phyloP scores from a whole-genome alignment of 2,888 invertebrate genomes.

The Zele albiditarsus region DNA sequence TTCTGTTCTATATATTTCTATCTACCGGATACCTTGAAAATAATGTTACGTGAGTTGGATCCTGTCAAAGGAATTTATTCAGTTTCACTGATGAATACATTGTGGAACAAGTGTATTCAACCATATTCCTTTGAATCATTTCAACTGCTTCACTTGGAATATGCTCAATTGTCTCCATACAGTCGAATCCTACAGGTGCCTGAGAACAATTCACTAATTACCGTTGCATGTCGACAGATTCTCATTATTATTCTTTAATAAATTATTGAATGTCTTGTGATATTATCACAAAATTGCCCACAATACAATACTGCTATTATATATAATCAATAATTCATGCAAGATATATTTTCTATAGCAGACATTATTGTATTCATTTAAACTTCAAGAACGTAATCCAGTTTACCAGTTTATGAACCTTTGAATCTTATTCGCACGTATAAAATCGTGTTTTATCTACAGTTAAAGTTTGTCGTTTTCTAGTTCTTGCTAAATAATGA shows the following conservation, averaged over 20 bases:
- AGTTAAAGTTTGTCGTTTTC: neutral
- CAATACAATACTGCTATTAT: neutral
- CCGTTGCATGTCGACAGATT: neutral
- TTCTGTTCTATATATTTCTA: too few species aligned
- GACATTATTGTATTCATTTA: neutral
- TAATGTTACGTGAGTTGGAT: too few species aligned
- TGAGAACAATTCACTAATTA: neutral
- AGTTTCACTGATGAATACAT: neutral
- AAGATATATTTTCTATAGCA: neutral
- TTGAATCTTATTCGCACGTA: neutral
- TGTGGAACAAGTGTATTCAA: neutral
- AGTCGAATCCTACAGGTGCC: neutral
- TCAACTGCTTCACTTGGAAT: neutral
- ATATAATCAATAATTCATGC: neutral
- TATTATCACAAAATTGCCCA: neutral
- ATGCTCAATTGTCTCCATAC: neutral
- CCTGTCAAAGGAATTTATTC: too few species aligned
- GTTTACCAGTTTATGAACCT: neutral
- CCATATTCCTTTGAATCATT: neutral
- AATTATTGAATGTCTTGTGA: neutral
- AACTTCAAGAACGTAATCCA: neutral
- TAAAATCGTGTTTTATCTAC: conserved; percentile 6
- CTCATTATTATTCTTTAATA: neutral
- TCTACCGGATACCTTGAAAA: too few species aligned
- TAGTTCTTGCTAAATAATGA: neutral